These are phyloP conservation scores for Eupithecia pulchellata DNA, from an alignment of 2,888 invertebrate genomes.

Conservation along the genomic window DNA sequence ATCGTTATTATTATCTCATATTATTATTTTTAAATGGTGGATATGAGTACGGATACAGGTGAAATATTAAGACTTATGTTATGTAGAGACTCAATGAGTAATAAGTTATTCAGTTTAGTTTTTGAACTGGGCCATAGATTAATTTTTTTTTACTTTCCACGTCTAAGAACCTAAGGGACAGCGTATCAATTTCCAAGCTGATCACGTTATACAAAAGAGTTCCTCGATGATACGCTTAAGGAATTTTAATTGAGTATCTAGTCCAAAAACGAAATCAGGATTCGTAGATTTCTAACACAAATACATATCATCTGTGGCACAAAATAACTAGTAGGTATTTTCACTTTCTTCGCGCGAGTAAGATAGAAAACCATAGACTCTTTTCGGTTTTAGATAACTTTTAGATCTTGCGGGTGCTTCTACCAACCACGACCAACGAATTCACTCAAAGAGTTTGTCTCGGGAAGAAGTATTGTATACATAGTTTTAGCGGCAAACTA, in stretches of 20 bases:
- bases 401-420: neutral
- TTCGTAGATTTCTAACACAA: slow-evolving; percentile 5
- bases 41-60: neutral
- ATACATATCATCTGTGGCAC: neutral
- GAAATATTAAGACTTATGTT: neutral
- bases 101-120: neutral
- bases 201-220: neutral
- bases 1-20: neutral
- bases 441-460: neutral
- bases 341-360: neutral
- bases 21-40: neutral
- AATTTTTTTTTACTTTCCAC: neutral
- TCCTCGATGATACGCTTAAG: neutral
- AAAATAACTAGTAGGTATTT: neutral
- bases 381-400: neutral
- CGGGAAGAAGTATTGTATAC: neutral
- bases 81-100: neutral
- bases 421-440: neutral
- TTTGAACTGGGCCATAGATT: neutral
- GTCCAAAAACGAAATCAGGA: neutral
- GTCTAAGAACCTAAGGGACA: neutral
- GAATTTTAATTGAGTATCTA: neutral
- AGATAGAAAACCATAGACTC: neutral
- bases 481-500: neutral
- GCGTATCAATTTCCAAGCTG: neutral